A percentile compares a stretch with the other conserved stretches of the same genome.
These are phyloP conservation scores for Euglossa dilemma DNA, from an alignment of 1,140 invertebrate species.

Conservation along the genomic window DNA sequence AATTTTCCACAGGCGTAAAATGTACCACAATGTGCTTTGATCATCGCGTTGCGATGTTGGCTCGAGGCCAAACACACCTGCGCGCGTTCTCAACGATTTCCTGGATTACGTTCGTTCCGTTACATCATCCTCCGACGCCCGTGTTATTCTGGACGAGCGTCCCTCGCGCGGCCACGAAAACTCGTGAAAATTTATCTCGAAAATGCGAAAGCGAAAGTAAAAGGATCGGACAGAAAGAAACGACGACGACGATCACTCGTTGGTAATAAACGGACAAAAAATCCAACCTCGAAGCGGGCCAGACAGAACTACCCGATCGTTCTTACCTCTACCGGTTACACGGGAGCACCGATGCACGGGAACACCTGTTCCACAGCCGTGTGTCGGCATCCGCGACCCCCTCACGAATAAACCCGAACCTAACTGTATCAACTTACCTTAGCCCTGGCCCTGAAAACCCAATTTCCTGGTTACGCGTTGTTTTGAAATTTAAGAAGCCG, in stretches of 20 bases:
- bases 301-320: slow-evolving; percentile 29
- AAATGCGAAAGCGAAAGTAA: not conserved
- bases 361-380: slow-evolving; percentile 55
- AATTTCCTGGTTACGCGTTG: slow-evolving; percentile 42
- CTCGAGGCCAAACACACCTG: not conserved
- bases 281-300: slow-evolving; percentile 14
- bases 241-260: not conserved
- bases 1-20: not conserved
- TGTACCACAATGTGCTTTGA: no score
- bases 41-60: not conserved
- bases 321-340: slow-evolving; percentile 26
- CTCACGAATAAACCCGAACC: slow-evolving; percentile 21
- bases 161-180: not conserved
- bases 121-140: not conserved
- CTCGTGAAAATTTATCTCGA: no score
- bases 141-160: not conserved
- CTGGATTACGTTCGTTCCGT: slow-evolving; percentile 10
- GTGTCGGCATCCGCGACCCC: slow-evolving; percentile 21
- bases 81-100: slow-evolving; percentile 4
- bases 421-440: slow-evolving; percentile 46
- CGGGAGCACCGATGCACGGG: slow-evolving; percentile 28
- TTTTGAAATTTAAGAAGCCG: slow-evolving; percentile 41
- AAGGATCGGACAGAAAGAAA: not conserved
- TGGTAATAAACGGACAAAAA: slow-evolving; percentile 22
- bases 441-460: slow-evolving; percentile 11